phyloP scores from a whole-genome alignment of 2,113 vertebrate species.

The Cacatua alba region DNA sequence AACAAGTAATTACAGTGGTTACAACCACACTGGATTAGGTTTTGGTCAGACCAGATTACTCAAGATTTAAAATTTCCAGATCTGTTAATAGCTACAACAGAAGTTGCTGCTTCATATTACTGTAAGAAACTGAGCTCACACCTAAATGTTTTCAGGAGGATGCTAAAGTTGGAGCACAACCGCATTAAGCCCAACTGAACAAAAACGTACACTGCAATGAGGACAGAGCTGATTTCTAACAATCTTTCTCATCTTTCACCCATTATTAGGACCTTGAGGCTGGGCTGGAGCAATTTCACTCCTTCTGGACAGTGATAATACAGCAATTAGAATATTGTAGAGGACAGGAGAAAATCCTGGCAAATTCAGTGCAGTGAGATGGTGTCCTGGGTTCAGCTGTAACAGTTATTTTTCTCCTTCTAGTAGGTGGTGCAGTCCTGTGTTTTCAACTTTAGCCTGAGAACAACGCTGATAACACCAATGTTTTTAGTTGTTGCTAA shows the following conservation, averaged over 20 bases:
- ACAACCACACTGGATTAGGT: constrained; percentile 7
- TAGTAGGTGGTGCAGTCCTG: neutral
- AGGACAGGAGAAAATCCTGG: neutral
- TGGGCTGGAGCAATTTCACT: neutral
- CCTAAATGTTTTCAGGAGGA: neutral
- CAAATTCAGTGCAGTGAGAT: neutral
- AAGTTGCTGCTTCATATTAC: neutral
- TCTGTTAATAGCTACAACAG: constrained; percentile 34
- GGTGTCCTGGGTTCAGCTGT: neutral
- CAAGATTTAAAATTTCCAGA: constrained; percentile 40
- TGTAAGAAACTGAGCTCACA: neutral
- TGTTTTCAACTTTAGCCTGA: neutral
- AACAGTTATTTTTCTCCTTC: neutral
- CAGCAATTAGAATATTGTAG: neutral
- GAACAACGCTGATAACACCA: neutral
- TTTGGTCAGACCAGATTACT: constrained; percentile 47
- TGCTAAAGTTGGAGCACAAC: neutral
- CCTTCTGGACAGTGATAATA: neutral
- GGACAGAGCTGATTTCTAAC: neutral
- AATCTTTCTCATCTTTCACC: neutral
- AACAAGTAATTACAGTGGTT: constrained; percentile 26
- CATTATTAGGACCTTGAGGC: neutral
- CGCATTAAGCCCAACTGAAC: neutral
- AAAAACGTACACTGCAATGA: neutral
- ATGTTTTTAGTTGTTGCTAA: neutral